Base-by-base conservation (phyloP, 2,888 invertebrate species). In the Acanthoscelides obtectus region DNA sequence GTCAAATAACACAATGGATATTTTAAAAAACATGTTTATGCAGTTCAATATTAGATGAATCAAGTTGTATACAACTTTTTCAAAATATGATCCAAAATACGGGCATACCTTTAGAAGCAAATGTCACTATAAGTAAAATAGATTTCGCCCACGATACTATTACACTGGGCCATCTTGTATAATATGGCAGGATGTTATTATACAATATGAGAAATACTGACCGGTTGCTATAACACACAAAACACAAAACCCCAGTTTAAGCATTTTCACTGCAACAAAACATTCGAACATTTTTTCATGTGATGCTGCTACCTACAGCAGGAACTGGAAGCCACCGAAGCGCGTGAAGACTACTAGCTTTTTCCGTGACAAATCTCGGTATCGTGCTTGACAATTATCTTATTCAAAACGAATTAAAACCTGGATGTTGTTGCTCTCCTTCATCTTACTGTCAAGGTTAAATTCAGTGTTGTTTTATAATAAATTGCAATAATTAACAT, bases 361-460 rank as follows among this genome's bases (percentile, higher is more conserved):
- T 72, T 45, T 45, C 45, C 76, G 76, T 76, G 75, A 76, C 74
- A 75, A 76, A 75, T 76, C 76, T 73, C 72, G 73, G 68, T 22
- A 66, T 72, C 72, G 72, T 71, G 20, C n/a, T 20, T 67, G 22
- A 74, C 72, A 76, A 76, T 76, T 76, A 76, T 69, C 71, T 71
- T 72, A 72, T 76, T 75, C 72, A 67, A 74, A 75, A 74, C 71
- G 72, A 70, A 73, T 73, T 70, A 74, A 71, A 70, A 74, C 67
- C 71, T 75, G 66, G 74, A 75, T 75, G 74, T 76, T 75, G 74
- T 76, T 76, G 76, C 73, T 76, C 75, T 74, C 76, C 76, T 76
- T 76, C 76, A 75, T 76, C 75, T 76, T 72, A 76, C 72, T 75
- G 69, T 73, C 76, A 76, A 76, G 76, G 76, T 76, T 74, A 72